Conservation (phyloP, 2,797 vertebrate genomes). For the Nasua narica region DNA sequence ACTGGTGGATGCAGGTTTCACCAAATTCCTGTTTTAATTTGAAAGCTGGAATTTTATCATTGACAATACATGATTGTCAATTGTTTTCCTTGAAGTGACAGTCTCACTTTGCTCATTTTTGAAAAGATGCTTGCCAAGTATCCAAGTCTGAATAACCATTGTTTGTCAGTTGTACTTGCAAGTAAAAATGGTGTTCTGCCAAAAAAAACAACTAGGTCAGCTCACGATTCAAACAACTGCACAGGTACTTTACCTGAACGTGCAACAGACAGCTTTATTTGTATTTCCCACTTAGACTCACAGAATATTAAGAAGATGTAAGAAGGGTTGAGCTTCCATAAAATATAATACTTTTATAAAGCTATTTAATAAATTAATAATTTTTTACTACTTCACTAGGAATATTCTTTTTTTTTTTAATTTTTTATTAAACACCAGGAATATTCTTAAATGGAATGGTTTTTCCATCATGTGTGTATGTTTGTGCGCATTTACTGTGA, state of each 20-base stretch:
- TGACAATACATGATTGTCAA: background rate
- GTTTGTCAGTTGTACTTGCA: background rate
- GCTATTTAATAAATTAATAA: background rate
- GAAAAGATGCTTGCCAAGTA: background rate
- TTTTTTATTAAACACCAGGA: too few species aligned
- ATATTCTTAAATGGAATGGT: background rate
- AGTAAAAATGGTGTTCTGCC: constrained; percentile 6
- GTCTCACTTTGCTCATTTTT: background rate
- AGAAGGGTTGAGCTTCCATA: background rate
- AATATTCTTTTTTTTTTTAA: too few species aligned
- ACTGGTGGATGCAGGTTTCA: background rate
- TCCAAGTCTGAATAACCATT: background rate
- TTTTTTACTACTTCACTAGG: background rate
- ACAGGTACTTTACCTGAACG: background rate
- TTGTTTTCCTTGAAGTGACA: background rate
- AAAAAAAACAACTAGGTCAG: background rate
- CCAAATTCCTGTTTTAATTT: background rate
- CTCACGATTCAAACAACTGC: background rate
- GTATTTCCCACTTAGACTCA: background rate
- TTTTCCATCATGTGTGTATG: background rate
- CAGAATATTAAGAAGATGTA: background rate
- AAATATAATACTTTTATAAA: constrained; percentile 10
- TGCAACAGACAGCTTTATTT: background rate
- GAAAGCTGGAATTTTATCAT: constrained; percentile 21
- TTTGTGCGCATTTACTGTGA: background rate